Evolutionary conservation across 2,888 invertebrate species (phyloP), one percentile per base, ranked within the genome.

Genomic region (Dichetophora obliterata): DNA sequence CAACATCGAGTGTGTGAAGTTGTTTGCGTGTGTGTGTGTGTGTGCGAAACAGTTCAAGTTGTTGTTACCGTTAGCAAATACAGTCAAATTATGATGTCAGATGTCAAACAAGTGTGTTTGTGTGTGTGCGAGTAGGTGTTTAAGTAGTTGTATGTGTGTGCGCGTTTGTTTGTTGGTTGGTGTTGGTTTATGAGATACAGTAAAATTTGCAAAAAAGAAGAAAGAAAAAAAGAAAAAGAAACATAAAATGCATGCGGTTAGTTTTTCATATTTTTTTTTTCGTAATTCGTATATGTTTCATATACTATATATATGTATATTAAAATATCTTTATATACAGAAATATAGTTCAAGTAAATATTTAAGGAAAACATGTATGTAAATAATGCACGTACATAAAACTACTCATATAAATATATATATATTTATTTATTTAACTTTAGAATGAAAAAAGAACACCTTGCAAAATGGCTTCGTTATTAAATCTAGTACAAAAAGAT

Each of bases 241-340:
- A 86, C 87, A 85, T 83, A 88, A 86, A 87, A 86, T 81, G 84
- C 88, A 88, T 88, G 88, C 88, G 85, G 85, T 88, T 88, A 88
- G 88, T 86, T 88, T 86, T 52, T 75, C 19, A 43, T 69, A 75
- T 65, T 76, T 73, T 73, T 24, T 34, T 63, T 72, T 37, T 22
- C 52, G 71, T 37, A 74, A 65, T 73, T 66, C 22, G 48, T 19
- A 73, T 74, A 50, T 34, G 61, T 79, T 71, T 70, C 43, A 57
- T 72, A 77, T 54, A 71, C 34, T 70, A 66, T 43, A 57, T 68
- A 66, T 66, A 66, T 61, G 16, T 54, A 72, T 37, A 37, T 37
- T n/a, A n/a, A 72, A 70, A 59, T 74, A 71, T 61, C n/a, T 68
- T 31, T 65, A 43, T 76, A 54, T 61, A 77, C 57, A 57, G 24